A percentile compares a stretch with the other conserved stretches of the same genome.
Evolutionary conservation across 2,113 vertebrate genomes (phyloP).

Genomic region (Brachypteracias leptosomus): DNA sequence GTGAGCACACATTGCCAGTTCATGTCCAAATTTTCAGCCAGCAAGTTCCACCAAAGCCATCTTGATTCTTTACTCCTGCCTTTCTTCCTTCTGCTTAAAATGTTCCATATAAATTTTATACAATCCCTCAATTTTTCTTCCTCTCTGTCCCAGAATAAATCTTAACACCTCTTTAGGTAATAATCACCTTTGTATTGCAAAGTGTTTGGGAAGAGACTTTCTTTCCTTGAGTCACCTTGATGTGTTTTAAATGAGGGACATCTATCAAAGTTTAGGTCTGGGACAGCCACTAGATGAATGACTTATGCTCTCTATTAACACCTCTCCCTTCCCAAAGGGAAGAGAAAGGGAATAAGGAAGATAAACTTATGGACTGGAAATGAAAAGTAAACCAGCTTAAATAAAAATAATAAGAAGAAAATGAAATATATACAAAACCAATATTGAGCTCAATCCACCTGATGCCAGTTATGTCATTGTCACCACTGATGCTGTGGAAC

Average conservation of each 20-base stretch:
- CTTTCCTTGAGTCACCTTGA: not conserved
- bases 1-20: fast-evolving
- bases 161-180: not conserved
- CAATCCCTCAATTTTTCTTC: not conserved
- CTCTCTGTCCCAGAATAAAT: not conserved
- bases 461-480: no score
- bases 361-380: not conserved
- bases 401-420: no score
- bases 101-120: not conserved
- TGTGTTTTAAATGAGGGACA: not conserved
- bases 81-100: not conserved
- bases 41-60: not conserved
- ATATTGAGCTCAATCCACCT: no score
- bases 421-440: no score
- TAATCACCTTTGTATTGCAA: not conserved
- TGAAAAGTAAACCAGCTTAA: no score
- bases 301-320: no score
- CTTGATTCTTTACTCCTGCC: not conserved
- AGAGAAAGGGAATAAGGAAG: no score
- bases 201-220: not conserved
- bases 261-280: no score
- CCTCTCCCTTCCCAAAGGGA: no score
- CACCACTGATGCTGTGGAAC: no score
- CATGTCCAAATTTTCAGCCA: not conserved
- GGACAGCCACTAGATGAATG: no score